A percentile compares a stretch with the other conserved stretches of the same genome.
These are phyloP conservation scores for Cirrhinus mrigala DNA, from an alignment of 2,797 vertebrate species.

Conservation along the genomic window DNA sequence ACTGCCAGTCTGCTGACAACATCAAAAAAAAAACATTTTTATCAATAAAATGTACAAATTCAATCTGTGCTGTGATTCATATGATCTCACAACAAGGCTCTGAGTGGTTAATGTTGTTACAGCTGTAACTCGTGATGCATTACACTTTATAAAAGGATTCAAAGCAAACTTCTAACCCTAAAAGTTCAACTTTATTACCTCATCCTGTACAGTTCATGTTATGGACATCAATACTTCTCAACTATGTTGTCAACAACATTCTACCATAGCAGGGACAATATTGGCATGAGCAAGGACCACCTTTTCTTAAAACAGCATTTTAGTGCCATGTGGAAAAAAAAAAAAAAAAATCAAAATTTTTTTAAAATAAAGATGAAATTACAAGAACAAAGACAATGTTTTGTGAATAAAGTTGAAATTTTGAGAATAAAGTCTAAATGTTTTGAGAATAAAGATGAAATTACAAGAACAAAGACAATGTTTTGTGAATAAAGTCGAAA, in stretches of 20 bases:
- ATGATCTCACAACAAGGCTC: not conserved
- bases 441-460: too few relatives aligned
- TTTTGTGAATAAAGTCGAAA: too few relatives aligned
- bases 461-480: too few relatives aligned
- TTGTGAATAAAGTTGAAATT: too few relatives aligned
- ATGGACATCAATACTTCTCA: not conserved
- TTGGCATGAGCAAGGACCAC: not conserved
- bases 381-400: too few relatives aligned
- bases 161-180: not conserved
- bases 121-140: constrained; percentile 19
- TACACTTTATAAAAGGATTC: not conserved
- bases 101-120: constrained; percentile 24
- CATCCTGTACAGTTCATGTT: not conserved
- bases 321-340: too few relatives aligned
- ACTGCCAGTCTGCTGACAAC: not conserved
- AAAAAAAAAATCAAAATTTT: too few relatives aligned
- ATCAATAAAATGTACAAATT: not conserved
- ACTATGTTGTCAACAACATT: not conserved
- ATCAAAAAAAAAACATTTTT: not conserved
- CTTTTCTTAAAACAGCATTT: too few relatives aligned
- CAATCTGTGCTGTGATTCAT: not conserved
- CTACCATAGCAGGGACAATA: not conserved
- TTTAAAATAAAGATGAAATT: too few relatives aligned
- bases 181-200: not conserved
- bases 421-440: too few relatives aligned